Base-by-base conservation (phyloP, 2,113 vertebrate species). In the Pseudorasbora parva region DNA sequence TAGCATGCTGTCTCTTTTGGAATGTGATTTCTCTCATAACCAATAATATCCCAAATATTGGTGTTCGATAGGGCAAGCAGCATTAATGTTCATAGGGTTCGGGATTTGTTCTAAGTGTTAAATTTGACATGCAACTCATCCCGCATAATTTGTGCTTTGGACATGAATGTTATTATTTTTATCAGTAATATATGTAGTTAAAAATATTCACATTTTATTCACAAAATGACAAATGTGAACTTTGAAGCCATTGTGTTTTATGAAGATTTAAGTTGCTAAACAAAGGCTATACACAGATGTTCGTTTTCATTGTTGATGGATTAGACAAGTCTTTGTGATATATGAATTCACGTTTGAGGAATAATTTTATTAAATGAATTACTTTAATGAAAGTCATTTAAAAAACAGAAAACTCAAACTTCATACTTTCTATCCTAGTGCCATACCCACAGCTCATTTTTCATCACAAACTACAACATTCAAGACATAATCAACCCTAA, bases 401-500 rank as follows among this genome's bases (percentile, higher is more conserved):
- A 41, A 69, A 69, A 30, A 37, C 8, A 68, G 4, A 41, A 37
- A 66, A 10, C 60, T 27, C 25, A 15, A 14, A 17, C 27, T 33
- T 33, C 8, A 41, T 21, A 41, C 30, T 41, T 68, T 21, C n/a
- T 41, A n/a, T 68, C 64, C 9, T 33, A n/a, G 19, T 23, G 33
- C 37, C 5, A 71, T 25, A 45, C 2, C 37, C 41, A 72, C 69
- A 47, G 21, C 68, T n/a, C 7, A 59, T 74, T 86, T 27, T 81
- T 76, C 11, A 33, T 27, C 23, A 71, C 21, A 73, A 82, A 80
- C 37, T 75, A 5, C 51, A 71, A 78, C 17, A 25, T 47, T 90
- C 81, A 84, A 86, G 21, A 43, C 85, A 91, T 93, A 91, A 89
- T 88, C 89, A 72, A 84, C 79, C 41, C 69, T 72, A 25, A 25